Evolutionary conservation across 2,113 vertebrate species (phyloP).

Genomic region (Bubo scandiacus): DNA sequence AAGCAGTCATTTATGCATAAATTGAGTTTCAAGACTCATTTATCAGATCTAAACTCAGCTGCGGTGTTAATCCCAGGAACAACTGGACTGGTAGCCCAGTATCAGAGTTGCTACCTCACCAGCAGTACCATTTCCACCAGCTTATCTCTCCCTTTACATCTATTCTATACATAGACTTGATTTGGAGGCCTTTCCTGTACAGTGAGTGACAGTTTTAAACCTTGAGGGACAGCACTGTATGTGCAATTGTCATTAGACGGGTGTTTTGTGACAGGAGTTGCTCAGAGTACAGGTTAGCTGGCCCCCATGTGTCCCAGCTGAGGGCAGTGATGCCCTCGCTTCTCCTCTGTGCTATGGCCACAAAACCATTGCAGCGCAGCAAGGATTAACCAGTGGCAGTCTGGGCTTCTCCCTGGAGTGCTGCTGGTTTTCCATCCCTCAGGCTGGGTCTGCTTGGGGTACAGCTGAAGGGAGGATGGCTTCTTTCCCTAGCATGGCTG

Average conservation of each 20-base stretch:
- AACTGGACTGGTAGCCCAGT: neutral
- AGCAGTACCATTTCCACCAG: neutral
- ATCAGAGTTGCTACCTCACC: neutral
- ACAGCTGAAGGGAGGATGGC: neutral
- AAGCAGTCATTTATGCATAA: neutral
- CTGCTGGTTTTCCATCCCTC: neutral
- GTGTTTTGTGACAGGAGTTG: neutral
- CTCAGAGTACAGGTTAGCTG: neutral
- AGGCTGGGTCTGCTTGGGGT: neutral
- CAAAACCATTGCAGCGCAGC: neutral
- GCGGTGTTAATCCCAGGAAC: accelerated
- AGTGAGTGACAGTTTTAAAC: neutral
- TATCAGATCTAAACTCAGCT: neutral
- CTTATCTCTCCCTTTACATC: neutral
- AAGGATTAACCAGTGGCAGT: neutral
- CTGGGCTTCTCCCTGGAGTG: neutral
- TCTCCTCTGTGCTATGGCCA: neutral
- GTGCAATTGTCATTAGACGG: neutral
- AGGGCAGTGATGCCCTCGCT: neutral
- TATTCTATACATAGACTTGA: accelerated
- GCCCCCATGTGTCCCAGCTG: neutral
- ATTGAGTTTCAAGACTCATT: neutral
- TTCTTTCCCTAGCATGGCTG: neutral
- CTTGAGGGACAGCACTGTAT: accelerated
- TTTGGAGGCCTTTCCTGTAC: neutral